Conservation (phyloP, 2,888 invertebrate genomes). For the Eilema griseolum region DNA sequence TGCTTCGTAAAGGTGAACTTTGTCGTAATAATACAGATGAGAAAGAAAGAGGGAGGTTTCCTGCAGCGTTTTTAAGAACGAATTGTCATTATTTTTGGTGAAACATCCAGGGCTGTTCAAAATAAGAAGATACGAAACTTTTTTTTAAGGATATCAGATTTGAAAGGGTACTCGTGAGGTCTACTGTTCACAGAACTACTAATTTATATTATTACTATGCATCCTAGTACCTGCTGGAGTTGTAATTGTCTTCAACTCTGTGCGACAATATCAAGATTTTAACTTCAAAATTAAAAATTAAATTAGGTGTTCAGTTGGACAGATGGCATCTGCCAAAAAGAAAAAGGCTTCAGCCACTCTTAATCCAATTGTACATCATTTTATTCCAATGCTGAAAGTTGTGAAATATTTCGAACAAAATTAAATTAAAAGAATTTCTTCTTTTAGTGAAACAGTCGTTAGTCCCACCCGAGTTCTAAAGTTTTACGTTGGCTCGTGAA, state of each 20-base stretch:
- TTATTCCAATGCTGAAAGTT: constrained; percentile 29
- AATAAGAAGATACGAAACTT: no score
- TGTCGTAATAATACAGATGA: no score
- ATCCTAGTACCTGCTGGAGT: background rate
- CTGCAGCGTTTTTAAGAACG: no score
- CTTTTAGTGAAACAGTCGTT: constrained; percentile 63
- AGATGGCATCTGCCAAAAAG: background rate
- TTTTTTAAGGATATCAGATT: no score
- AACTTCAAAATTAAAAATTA: background rate
- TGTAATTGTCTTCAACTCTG: background rate
- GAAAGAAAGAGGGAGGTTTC: no score
- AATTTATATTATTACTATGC: no score
- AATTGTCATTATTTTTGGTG: no score
- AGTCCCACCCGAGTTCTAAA: constrained; percentile 61
- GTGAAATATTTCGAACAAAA: constrained; percentile 49
- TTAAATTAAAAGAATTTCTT: constrained; percentile 64
- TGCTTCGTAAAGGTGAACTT: no score
- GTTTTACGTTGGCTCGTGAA: constrained; percentile 59
- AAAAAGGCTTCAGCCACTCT: background rate
- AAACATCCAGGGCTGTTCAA: no score
- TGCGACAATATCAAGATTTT: background rate
- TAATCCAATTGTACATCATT: constrained; percentile 21
- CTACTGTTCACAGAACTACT: no score
- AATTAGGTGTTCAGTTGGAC: background rate
- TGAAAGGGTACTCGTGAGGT: no score